These are phyloP conservation scores for Dicrostonyx torquatus DNA, from an alignment of 2,797 vertebrate genomes.

Conservation along the genomic window DNA sequence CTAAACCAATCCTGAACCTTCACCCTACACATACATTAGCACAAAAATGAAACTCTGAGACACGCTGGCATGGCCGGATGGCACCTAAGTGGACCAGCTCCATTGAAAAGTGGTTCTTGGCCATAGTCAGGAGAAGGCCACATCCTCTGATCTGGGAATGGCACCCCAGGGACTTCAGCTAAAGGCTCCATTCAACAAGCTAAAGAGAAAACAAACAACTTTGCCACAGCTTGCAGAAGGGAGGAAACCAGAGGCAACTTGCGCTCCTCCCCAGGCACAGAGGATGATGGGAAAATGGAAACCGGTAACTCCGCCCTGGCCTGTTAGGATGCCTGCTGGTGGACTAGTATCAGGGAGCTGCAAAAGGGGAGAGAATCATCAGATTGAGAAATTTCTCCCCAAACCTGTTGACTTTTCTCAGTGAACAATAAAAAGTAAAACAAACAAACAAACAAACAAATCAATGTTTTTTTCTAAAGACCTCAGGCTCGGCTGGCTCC, in stretches of 20 bases:
- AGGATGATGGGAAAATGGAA: background rate
- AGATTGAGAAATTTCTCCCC: background rate
- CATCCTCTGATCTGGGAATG: slow-evolving; percentile 46
- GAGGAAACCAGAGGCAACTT: background rate
- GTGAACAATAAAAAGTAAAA: background rate
- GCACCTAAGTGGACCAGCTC: background rate
- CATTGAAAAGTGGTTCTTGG: slow-evolving; percentile 61
- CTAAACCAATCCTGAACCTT: background rate
- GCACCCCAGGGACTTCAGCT: slow-evolving; percentile 51
- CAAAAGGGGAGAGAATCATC: background rate
- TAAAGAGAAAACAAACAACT: background rate
- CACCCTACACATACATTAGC: background rate
- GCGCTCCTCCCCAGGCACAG: background rate
- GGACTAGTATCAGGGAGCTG: background rate
- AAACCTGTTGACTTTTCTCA: background rate
- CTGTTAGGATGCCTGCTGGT: background rate
- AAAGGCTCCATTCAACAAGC: slow-evolving; percentile 23
- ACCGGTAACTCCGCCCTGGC: background rate
- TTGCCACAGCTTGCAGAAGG: background rate
- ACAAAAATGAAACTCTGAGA: background rate
- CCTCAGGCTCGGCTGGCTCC: background rate
- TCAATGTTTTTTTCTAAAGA: background rate
- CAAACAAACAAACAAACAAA: background rate
- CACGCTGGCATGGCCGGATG: background rate
- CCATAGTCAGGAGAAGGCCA: slow-evolving; percentile 21